Conservation (phyloP, 2,113 vertebrate genomes). For the Platysteira castanea region DNA sequence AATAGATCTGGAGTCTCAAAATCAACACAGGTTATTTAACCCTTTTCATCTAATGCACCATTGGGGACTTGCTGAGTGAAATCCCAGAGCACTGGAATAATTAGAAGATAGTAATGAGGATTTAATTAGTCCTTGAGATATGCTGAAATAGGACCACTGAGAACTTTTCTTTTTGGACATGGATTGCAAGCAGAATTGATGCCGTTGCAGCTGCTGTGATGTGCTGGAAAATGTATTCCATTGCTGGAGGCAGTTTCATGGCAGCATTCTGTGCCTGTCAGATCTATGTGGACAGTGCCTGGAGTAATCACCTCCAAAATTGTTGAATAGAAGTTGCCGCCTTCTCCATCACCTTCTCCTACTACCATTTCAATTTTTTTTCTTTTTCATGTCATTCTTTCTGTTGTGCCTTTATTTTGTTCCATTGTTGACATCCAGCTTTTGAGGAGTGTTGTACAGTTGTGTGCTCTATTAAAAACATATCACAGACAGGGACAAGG, state of each 20-base stretch:
- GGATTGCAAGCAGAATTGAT: slow-evolving; percentile 42
- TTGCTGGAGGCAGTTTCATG: slow-evolving; percentile 65
- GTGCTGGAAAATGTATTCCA: slow-evolving; percentile 59
- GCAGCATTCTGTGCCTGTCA: slow-evolving; percentile 56
- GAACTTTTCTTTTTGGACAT: slow-evolving; percentile 68
- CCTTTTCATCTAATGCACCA: slow-evolving; percentile 74
- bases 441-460: not conserved
- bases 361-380: not conserved
- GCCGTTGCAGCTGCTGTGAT: slow-evolving; percentile 47
- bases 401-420: not conserved
- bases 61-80: slow-evolving; percentile 63
- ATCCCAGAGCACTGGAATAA: slow-evolving; percentile 74
- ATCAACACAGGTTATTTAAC: slow-evolving; percentile 75
- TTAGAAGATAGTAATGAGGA: slow-evolving; percentile 77
- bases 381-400: not conserved
- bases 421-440: not conserved
- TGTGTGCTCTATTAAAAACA: not conserved
- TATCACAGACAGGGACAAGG: not conserved
- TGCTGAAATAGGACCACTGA: slow-evolving; percentile 67
- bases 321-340: not conserved
- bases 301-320: slow-evolving; percentile 42
- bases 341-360: not conserved
- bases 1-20: slow-evolving; percentile 70
- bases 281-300: slow-evolving; percentile 28
- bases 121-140: slow-evolving; percentile 82